Conservation (phyloP, 2,113 vertebrate genomes). For the Sitta europaea region DNA sequence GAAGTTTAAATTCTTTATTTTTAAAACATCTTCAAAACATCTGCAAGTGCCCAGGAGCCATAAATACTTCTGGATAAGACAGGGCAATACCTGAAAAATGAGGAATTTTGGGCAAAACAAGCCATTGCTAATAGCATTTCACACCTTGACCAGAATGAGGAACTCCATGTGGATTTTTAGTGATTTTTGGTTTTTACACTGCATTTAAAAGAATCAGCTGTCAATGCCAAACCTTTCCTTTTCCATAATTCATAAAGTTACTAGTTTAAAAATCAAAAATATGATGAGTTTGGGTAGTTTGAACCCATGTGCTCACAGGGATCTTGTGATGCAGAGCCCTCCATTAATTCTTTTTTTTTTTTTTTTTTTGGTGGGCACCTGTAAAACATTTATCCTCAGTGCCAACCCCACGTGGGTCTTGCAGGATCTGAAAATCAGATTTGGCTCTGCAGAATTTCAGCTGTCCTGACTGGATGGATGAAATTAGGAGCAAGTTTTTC, state of each 20-base stretch:
- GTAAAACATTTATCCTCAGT: not conserved
- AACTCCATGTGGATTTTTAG: not conserved
- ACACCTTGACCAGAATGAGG: not conserved
- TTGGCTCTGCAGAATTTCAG: not conserved
- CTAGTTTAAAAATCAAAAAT: slow-evolving; percentile 28
- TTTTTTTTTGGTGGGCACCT: not conserved
- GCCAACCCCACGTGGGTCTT: fast-evolving
- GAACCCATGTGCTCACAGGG: not conserved
- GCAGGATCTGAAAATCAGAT: not conserved
- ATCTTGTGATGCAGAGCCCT: no score
- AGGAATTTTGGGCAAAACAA: not conserved
- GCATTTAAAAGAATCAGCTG: not conserved
- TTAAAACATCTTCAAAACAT: slow-evolving; percentile 44
- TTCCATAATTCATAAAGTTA: not conserved
- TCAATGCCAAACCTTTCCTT: not conserved
- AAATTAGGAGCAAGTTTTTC: not conserved
- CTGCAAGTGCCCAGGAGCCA: slow-evolving; percentile 37
- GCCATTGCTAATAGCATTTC: not conserved
- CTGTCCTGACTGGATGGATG: not conserved
- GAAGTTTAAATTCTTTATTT: slow-evolving; percentile 14
- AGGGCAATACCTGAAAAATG: slow-evolving; percentile 41
- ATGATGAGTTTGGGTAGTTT: not conserved
- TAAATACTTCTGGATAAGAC: slow-evolving; percentile 24
- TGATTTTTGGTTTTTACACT: no score
- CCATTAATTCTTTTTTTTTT: not conserved